Evolutionary conservation across 1,140 invertebrate species (phyloP), one percentile per base, ranked within the genome.

Genomic region (Sinonovacula constricta): DNA sequence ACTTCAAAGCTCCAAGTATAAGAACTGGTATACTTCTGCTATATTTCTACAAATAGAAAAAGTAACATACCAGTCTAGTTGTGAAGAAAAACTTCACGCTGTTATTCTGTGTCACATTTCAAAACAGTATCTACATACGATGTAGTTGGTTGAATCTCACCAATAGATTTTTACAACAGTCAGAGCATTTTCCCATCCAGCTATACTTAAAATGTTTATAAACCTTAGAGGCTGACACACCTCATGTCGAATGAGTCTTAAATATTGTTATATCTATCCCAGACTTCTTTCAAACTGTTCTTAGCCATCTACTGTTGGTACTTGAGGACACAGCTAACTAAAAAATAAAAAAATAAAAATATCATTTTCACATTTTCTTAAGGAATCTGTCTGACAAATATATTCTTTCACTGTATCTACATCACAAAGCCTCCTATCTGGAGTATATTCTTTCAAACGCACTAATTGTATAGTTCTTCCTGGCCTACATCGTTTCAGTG

Each of bases 351-450:
- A 39, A 26, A 71, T 71, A 24, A 71, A 59, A 2, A 71, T 30
- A 4, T 26, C 26, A 36, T 39, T 71, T 15, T 39, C 36, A 57
- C 24, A 24, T 2, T 33, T 36, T 26, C 68, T 45, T 59, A 59
- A 36, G n/a, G 4, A 2, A 3, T 49, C 18, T 18, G 53, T 71
- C 45, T 36, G 22, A 1, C 24, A 1, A 2, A 71, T 36, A 45
- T 71, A 71, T 45, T 59, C 30, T 36, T 22, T 33, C 24, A 74
- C 30, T 24, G 31, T 45, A 74, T 31, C 36, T 18, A 54, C 31
- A 31, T 31, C 70, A 63, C 70, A 63, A 28, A 74, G 34, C 53
- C n/a, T 65, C 39, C 45, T 63, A 56, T 63, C 51, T 53, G 28
- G 45, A 51, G 33, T 30, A 53, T 33, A 74, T n/a, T 36, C 24